phyloP scores from a whole-genome alignment of 2,888 invertebrate genomes.

The Melinaea menophilus region DNA sequence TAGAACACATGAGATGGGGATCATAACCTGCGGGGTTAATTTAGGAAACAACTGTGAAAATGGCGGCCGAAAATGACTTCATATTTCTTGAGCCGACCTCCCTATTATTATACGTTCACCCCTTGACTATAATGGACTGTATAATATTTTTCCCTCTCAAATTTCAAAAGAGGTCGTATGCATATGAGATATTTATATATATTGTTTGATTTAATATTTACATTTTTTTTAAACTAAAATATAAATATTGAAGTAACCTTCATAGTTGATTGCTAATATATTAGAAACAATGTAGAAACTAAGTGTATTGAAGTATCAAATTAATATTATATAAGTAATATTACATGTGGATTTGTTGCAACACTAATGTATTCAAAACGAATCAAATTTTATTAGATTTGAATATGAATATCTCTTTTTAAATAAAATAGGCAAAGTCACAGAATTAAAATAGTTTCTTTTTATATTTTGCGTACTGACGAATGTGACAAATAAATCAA shows the following conservation, averaged over 20 bases:
- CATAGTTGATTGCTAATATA: too few relatives aligned
- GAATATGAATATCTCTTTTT: too few relatives aligned
- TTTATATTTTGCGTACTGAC: constrained; percentile 42
- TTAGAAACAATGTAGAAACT: too few relatives aligned
- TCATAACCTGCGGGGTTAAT: constrained; percentile 4
- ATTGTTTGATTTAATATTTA: too few relatives aligned
- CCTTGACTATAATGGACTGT: constrained; percentile 42
- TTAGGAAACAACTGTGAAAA: constrained; percentile 11
- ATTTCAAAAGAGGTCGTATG: constrained; percentile 49
- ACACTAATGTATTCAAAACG: too few relatives aligned
- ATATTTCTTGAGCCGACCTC: constrained; percentile 53
- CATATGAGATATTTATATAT: constrained; percentile 49
- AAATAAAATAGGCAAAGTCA: neutral
- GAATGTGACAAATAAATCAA: constrained; percentile 65
- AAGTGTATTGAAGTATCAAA: too few relatives aligned
- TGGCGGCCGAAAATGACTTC: constrained; percentile 30
- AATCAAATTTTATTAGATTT: too few relatives aligned
- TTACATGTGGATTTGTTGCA: too few relatives aligned
- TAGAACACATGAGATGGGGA: constrained; percentile 7
- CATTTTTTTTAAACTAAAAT: too few relatives aligned
- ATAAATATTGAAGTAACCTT: too few relatives aligned
- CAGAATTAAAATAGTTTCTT: constrained; percentile 22
- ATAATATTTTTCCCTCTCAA: constrained; percentile 50
- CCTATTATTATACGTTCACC: constrained; percentile 40
- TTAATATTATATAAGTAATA: too few relatives aligned